Evolutionary conservation across 53 echinoderm and acorn worm species (phyloP).

Genomic region (Antedon mediterranea): DNA sequence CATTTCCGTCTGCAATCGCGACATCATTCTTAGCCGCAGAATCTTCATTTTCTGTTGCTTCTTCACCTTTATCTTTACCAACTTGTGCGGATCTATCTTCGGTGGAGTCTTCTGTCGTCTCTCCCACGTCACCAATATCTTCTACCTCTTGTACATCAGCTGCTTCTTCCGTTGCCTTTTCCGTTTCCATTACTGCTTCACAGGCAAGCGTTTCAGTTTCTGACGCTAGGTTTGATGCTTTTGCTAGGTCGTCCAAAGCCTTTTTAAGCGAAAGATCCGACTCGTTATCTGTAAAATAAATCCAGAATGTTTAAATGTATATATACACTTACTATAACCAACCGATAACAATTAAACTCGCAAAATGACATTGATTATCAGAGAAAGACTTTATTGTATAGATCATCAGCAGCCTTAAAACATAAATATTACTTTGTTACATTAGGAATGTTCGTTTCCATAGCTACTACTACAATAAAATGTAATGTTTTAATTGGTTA

Average conservation of each 20-base stretch:
- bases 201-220: conserved; percentile 59
- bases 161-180: conserved; percentile 13
- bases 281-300: not conserved
- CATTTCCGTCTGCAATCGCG: not conserved
- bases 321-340: too few relatives aligned
- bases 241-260: conserved; percentile 34
- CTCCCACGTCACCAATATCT: conserved; percentile 5
- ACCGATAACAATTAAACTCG: too few relatives aligned
- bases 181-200: conserved; percentile 56
- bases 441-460: too few relatives aligned
- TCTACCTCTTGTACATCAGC: conserved; percentile 27
- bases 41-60: not conserved
- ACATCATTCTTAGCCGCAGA: not conserved
- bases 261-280: not conserved
- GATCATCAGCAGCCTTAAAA: too few relatives aligned
- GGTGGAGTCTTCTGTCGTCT: not conserved
- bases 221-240: conserved; percentile 49
- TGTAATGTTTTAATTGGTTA: too few relatives aligned
- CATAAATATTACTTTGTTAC: too few relatives aligned
- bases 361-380: too few relatives aligned
- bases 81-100: not conserved
- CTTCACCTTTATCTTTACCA: conserved; percentile 12
- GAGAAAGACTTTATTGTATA: too few relatives aligned
- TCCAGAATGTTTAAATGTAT: too few relatives aligned
- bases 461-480: too few relatives aligned